Evolutionary conservation across 1,140 invertebrate genomes (phyloP).

Genomic region (Drosophila oshimai): DNA sequence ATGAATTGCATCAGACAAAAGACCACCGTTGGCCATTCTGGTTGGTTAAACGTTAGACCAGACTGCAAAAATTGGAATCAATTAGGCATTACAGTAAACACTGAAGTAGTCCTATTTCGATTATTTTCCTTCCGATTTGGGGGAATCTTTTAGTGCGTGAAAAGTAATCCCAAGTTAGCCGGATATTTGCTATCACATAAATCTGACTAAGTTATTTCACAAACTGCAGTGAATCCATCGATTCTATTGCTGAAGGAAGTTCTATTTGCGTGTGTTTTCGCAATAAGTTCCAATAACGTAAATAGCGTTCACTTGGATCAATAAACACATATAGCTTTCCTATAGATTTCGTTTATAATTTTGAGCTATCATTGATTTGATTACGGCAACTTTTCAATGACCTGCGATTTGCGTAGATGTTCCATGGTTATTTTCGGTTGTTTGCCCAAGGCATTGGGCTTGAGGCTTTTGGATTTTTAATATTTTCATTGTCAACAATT

Average conservation of each 20-base stretch:
- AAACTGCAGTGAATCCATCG: background rate
- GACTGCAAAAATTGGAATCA: constrained; percentile 1
- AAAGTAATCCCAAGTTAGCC: background rate
- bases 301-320: constrained; percentile 38
- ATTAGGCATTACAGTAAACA: background rate
- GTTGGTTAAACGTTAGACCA: constrained; percentile 41
- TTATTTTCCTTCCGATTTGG: constrained; percentile 5
- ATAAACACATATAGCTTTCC: background rate
- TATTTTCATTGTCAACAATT: constrained; percentile 70
- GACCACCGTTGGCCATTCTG: constrained; percentile 2
- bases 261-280: constrained; percentile 13
- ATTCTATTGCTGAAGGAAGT: background rate
- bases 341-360: constrained; percentile 11
- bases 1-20: constrained; percentile 38
- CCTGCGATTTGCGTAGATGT: constrained; percentile 41
- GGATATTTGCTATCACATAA: background rate
- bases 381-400: constrained; percentile 13
- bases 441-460: constrained; percentile 29
- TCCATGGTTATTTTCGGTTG: constrained; percentile 6
- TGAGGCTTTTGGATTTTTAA: constrained; percentile 27
- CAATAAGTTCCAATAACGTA: constrained; percentile 35
- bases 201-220: constrained; percentile 24
- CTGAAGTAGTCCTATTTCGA: background rate
- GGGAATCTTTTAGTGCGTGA: background rate
- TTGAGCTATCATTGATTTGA: constrained; percentile 31